phyloP scores from a whole-genome alignment of 2,888 invertebrate genomes.

The Pammene aurita region DNA sequence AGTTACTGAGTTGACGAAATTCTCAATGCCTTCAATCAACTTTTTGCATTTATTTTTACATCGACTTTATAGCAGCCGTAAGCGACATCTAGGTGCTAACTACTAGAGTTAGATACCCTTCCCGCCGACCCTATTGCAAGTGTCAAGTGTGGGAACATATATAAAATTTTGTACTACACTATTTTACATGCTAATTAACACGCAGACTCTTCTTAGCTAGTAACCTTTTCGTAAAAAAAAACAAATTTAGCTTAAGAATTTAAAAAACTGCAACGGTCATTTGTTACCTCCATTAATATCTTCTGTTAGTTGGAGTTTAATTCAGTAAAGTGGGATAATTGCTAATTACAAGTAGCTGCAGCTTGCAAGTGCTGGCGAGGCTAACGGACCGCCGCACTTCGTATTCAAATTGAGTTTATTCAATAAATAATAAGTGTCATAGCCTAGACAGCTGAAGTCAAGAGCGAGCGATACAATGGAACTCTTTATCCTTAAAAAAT shows the following conservation, averaged over 20 bases:
- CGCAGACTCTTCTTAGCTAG: neutral
- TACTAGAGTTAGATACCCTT: too few species aligned
- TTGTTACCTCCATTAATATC: neutral
- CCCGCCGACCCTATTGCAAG: too few species aligned
- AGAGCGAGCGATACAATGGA: neutral
- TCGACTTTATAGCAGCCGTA: too few species aligned
- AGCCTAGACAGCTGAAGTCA: conserved; percentile 2
- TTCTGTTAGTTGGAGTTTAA: neutral
- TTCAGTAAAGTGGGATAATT: conserved; percentile 4
- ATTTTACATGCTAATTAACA: too few species aligned
- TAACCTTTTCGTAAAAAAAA: neutral
- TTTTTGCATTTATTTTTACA: too few species aligned
- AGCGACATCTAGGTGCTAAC: too few species aligned
- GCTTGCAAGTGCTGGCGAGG: neutral
- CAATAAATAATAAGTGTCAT: conserved; percentile 38
- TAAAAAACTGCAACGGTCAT: neutral
- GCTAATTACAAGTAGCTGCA: conserved; percentile 8
- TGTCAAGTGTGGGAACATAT: too few species aligned
- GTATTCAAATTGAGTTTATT: conserved; percentile 39
- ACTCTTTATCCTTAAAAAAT: too few species aligned
- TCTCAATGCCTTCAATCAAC: too few species aligned
- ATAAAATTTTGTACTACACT: too few species aligned
- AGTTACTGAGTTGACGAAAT: too few species aligned
- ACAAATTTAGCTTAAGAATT: too few species aligned
- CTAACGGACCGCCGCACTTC: conserved; percentile 32